Base-by-base conservation (phyloP, 2,797 vertebrate species). In the Columba guinea region DNA sequence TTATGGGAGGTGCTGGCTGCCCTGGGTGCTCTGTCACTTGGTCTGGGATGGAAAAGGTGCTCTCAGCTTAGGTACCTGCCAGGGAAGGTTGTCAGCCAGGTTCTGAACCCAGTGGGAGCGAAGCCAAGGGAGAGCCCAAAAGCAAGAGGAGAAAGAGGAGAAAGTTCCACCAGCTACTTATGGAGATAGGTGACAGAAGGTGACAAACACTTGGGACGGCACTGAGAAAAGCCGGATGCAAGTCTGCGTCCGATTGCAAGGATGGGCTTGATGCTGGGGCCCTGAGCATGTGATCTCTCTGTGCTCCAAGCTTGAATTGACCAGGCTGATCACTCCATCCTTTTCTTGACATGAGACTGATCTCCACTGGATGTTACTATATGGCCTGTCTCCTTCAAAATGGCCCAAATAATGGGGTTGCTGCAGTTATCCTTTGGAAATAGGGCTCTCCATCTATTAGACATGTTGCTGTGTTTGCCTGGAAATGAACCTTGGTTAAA, bases 261-360 rank as follows among this genome's bases (percentile, higher is more conserved):
- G 41, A 49, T 9, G 35, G 52, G 30, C 27, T 89, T 2, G 0
- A 1, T 24, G 32, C 13, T 1, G 1, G 13, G n/a, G 14, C 3
- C 9, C 69, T 46, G 53, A 81, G 35, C 22, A 11, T 0, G 0
- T 3, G 1, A 26, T 32, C 56, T 30, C 55, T 69, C 10, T 3
- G 0, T 46, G 22, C 37, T 41, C 18, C 27, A 30, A 32, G 32
- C 64, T 68, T 52, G 52, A 71, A 19, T 10, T 0, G 0, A 37
- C 2, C 2, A 0, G 27, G 13, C 58, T 44, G 56, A 35, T 53
- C 12, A 9, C 28, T 67, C 17, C 80, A 17, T 30, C 75, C 68
- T 75, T 23, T 37, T 39, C 46, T 68, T 27, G 46, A 11, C 44
- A 41, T 0, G 0, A n/a, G 32, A 51, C 11, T 13, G 48, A 49